Evolutionary conservation across 2,888 invertebrate species (phyloP).

Genomic region (Coecobrya sp.): DNA sequence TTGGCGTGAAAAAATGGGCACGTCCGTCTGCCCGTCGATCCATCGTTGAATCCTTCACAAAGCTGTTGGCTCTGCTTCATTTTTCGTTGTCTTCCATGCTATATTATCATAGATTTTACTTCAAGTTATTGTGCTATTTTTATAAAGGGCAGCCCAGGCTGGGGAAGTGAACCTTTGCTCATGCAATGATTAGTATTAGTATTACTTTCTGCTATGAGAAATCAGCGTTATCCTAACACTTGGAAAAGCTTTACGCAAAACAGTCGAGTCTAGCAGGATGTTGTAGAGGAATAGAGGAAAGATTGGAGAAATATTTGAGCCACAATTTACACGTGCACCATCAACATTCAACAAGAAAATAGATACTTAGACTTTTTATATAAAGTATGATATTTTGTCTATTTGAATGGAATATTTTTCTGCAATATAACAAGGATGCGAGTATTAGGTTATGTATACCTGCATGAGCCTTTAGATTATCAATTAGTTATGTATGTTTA

Average conservation of each 20-base stretch:
- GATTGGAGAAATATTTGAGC: background rate
- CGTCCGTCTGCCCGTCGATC: constrained; percentile 78
- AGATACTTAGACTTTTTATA: background rate
- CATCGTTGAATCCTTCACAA: constrained; percentile 34
- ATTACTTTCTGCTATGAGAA: constrained; percentile 14
- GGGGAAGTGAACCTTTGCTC: background rate
- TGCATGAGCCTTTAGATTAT: too few relatives aligned
- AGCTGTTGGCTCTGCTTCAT: constrained; percentile 26
- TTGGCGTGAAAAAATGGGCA: constrained; percentile 80
- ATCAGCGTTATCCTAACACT: background rate
- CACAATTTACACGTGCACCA: constrained; percentile 65
- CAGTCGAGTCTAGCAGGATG: background rate
- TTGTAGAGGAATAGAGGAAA: background rate
- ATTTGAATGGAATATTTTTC: too few relatives aligned
- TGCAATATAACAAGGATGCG: too few relatives aligned
- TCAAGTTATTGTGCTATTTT: background rate
- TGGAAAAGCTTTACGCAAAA: background rate
- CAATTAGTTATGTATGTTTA: too few relatives aligned
- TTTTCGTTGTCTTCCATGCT: background rate
- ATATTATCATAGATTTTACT: constrained; percentile 37
- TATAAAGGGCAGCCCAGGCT: background rate
- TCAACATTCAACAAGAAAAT: constrained; percentile 15
- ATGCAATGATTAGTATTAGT: background rate
- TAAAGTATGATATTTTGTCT: too few relatives aligned
- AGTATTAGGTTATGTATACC: too few relatives aligned